phyloP scores from a whole-genome alignment of 2,113 vertebrate genomes.

The Herpetotheres cachinnans region DNA sequence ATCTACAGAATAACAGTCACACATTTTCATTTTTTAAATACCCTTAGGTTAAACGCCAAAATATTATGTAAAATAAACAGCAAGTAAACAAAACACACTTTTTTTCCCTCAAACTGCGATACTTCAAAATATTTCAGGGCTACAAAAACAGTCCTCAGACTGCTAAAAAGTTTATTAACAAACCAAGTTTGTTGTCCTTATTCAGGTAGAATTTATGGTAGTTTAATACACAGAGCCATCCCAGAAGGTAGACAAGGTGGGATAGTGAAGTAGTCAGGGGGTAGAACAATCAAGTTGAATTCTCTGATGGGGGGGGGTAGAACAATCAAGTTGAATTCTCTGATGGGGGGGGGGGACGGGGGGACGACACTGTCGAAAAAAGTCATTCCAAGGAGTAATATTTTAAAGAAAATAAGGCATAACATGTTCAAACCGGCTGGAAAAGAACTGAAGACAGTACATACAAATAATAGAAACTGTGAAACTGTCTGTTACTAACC shows the following conservation, averaged over 20 bases:
- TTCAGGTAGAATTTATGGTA: background rate
- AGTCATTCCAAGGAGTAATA: background rate
- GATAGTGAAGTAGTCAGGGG: background rate
- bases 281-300: background rate
- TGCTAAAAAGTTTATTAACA: background rate
- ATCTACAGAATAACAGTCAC: background rate
- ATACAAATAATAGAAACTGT: background rate
- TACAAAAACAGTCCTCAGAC: background rate
- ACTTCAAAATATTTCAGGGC: background rate
- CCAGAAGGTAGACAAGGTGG: background rate
- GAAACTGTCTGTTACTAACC: background rate
- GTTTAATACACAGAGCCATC: background rate
- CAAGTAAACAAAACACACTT: background rate
- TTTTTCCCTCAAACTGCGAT: background rate
- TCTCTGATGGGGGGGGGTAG: background rate
- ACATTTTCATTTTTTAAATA: background rate
- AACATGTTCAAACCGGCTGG: background rate
- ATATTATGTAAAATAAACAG: background rate
- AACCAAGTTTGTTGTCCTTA: background rate
- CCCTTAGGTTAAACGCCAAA: background rate
- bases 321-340: rapidly evolving
- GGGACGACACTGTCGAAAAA: background rate
- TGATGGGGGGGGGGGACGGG: background rate
- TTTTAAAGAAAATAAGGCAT: background rate
- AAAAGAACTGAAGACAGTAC: background rate